Base-by-base conservation (phyloP, 2,797 vertebrate genomes). In the Falco cherrug region DNA sequence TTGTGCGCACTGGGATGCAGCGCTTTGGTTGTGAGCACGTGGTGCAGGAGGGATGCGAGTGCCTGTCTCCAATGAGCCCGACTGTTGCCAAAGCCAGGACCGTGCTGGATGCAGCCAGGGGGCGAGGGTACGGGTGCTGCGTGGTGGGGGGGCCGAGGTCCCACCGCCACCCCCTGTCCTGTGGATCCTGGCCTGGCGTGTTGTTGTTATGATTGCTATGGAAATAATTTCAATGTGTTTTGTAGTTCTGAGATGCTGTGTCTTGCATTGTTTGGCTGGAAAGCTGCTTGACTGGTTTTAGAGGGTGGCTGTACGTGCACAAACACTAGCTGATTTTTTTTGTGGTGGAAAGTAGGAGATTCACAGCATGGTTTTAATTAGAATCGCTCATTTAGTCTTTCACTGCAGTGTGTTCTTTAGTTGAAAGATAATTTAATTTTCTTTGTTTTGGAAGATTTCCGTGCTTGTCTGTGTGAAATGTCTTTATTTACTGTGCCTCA, bases 341-440 rank as follows among this genome's bases (percentile, higher is more conserved):
- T 80, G 26, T 60, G 70, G 78, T 78, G 92, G 65, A 89, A 94
- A 89, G 89, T 82, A 76, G 59, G 68, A 95, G 86, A 89, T 94
- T 95, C 95, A 18, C 93, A 94, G 95, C 74, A 37, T 95, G 96
- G 90, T 95, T 96, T 97, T 94, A 96, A 97, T 97, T 95, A 96
- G 95, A 95, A 83, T 83, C 12, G 29, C 82, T 96, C 86, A 79
- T 93, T 94, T 96, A 83, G 83, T 79, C 88, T 92, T 96, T 97
- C 93, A 37, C 50, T 84, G 94, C 94, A 92, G 63, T 35, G 73
- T 87, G 60, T 89, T 93, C 92, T 93, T 85, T 68, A 86, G 69
- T 93, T 83, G 83, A 84, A 89, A 87, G 93, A 84, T 95, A 95
- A 95, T 92, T 95, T 87, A 85, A 96, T 91, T 95, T 90, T 95